Percentiles rank a stretch among this genome's conserved stretches.
phyloP scores from a whole-genome alignment of 1,140 invertebrate genomes.

The Ptiloglossa arizonensis region DNA sequence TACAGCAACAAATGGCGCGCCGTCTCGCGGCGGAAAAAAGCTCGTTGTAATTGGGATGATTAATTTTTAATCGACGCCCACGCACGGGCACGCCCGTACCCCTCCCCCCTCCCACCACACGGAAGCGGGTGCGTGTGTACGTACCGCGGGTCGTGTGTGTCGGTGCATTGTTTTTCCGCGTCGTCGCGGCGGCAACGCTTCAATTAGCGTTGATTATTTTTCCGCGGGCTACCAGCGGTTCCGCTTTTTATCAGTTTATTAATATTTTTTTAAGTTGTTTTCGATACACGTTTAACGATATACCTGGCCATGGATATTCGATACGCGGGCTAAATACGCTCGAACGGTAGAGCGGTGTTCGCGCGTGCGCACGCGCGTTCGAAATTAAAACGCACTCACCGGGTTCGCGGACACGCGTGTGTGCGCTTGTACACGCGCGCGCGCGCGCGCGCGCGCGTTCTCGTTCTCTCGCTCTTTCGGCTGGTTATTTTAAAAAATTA shows the following conservation, averaged over 20 bases:
- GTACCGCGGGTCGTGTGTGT: no score
- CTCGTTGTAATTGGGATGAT: constrained; percentile 51
- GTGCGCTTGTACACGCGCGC: background rate
- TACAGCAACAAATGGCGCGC: constrained; percentile 39
- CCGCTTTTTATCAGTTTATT: constrained; percentile 52
- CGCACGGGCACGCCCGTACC: no score
- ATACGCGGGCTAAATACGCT: constrained; percentile 41
- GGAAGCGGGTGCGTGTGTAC: no score
- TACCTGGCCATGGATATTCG: constrained; percentile 32
- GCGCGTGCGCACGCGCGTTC: background rate
- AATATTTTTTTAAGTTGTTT: constrained; percentile 46
- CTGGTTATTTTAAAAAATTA: constrained; percentile 37
- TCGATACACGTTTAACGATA: constrained; percentile 44
- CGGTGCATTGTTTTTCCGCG: constrained; percentile 46
- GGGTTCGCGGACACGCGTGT: no score
- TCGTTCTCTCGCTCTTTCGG: no score
- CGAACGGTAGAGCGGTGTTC: constrained; percentile 16
- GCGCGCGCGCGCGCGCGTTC: background rate
- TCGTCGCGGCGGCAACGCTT: constrained; percentile 34
- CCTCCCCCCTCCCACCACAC: no score
- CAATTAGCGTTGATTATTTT: constrained; percentile 56
- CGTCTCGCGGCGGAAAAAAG: constrained; percentile 29
- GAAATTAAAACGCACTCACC: constrained; percentile 44
- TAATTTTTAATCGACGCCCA: constrained; percentile 50
- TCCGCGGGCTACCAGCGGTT: constrained; percentile 18